Percentiles rank a stretch among this genome's conserved stretches.
phyloP scores from a whole-genome alignment of 2,888 invertebrate genomes.

The Polyommatus iphigenia region DNA sequence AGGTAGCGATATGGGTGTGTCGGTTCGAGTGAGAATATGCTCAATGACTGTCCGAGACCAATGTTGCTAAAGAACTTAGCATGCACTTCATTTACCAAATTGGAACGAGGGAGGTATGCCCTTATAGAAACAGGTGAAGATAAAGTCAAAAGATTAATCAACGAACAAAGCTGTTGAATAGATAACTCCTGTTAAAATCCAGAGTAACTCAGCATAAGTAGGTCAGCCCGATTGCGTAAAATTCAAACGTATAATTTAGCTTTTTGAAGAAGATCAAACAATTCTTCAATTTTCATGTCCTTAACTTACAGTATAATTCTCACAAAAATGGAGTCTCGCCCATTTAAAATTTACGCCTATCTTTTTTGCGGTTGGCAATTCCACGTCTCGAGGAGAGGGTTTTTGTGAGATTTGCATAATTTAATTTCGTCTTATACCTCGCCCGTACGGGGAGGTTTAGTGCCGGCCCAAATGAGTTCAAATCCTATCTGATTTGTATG shows the following conservation, averaged over 20 bases:
- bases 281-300: constrained; percentile 4
- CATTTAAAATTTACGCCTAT: constrained; percentile 36
- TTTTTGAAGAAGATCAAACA: not conserved
- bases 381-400: constrained; percentile 42
- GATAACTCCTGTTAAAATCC: not conserved
- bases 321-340: constrained; percentile 4
- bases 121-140: no score
- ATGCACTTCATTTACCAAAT: no score
- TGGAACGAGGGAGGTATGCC: no score
- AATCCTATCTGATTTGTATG: constrained; percentile 29
- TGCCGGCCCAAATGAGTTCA: constrained; percentile 18
- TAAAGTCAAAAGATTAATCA: not conserved
- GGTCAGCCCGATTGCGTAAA: not conserved
- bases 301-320: constrained; percentile 8
- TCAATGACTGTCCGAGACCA: not conserved
- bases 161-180: not conserved
- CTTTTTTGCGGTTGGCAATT: constrained; percentile 42
- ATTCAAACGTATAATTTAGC: not conserved
- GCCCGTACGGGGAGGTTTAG: constrained; percentile 13
- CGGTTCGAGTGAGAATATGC: not conserved
- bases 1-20: not conserved
- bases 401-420: constrained; percentile 39
- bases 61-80: no score
- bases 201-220: not conserved
- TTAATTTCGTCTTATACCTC: constrained; percentile 29